Evolutionary conservation across 2,113 vertebrate species (phyloP).

Genomic region (Thamnophis sirtalis): DNA sequence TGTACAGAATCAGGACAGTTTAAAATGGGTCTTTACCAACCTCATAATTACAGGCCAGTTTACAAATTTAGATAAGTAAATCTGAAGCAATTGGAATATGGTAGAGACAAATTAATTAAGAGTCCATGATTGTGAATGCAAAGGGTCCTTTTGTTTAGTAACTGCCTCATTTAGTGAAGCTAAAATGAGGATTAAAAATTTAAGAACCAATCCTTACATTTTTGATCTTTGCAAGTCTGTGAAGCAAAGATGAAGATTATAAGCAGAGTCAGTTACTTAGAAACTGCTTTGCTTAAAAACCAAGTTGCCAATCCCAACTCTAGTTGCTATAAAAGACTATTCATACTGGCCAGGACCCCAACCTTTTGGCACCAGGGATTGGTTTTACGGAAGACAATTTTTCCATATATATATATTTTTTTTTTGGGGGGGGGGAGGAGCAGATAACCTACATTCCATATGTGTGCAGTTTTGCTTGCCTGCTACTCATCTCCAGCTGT

Average conservation of each 20-base stretch:
- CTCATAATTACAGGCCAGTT: not conserved
- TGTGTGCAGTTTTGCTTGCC: not conserved
- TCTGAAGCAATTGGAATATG: not conserved
- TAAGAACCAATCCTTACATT: not conserved
- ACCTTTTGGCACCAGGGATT: not conserved
- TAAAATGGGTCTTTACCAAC: not conserved
- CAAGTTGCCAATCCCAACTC: not conserved
- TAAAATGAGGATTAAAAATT: not conserved
- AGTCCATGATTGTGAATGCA: not conserved
- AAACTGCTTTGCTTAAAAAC: not conserved
- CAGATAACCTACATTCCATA: no score
- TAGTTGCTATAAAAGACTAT: not conserved
- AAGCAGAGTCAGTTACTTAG: not conserved
- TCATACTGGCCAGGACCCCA: not conserved
- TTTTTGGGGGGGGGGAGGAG: no score
- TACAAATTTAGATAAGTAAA: not conserved
- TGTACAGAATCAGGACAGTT: not conserved
- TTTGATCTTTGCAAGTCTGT: not conserved
- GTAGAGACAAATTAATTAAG: not conserved
- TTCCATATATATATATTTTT: not conserved
- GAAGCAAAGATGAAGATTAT: not conserved
- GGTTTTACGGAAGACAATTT: not conserved
- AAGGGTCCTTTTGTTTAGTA: not conserved
- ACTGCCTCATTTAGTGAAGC: not conserved
- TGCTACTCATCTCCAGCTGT: not conserved